Base-by-base conservation (phyloP, 1,140 invertebrate genomes). In the Anastrepha ludens region DNA sequence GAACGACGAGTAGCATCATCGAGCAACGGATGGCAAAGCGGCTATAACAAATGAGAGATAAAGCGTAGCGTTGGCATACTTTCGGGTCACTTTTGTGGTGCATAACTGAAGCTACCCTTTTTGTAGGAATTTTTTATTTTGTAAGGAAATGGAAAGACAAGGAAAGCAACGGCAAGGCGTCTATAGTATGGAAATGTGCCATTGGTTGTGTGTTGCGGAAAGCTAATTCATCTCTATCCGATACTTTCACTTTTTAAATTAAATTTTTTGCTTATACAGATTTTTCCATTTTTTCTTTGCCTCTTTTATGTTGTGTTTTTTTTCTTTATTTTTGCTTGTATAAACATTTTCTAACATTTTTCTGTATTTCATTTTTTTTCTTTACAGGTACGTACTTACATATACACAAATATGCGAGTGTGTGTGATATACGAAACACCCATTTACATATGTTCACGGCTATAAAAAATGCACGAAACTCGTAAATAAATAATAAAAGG, bases 401-500 rank as follows among this genome's bases (percentile, higher is more conserved):
- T 58, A 62, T n/a, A 29, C 29, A 29, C 29, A 29, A 29, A 29
- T 29, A 1, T 29, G 1, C 29, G 29, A 29, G 29, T 29, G 29
- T 74, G 1, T 74, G 7, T 74, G 11, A 50, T 50, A 4, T 81
- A 29, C n/a, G 50, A 29, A 81, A 81, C 6, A 58, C 2, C n/a
- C 17, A 55, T 55, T 81, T 81, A 81, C 74, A 81, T 81, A 55
- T 55, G 74, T 55, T 11, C 50, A 20, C 15, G 15, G n/a, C 8
- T 55, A 55, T 55, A 81, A 81, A 55, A 58, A 81, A 81, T n/a
- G 17, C 20, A 81, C 20, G 81, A 85, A 59, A n/a, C 50, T n/a
- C 55, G 58, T 59, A 86, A 86, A 86, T 62, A 86, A 62, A 62
- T 62, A 86, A 86, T 62, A 86, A 86, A 86, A 47, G 39, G 41